phyloP scores from a whole-genome alignment of 2,888 invertebrate species.

The Leptinotarsa haldemani region DNA sequence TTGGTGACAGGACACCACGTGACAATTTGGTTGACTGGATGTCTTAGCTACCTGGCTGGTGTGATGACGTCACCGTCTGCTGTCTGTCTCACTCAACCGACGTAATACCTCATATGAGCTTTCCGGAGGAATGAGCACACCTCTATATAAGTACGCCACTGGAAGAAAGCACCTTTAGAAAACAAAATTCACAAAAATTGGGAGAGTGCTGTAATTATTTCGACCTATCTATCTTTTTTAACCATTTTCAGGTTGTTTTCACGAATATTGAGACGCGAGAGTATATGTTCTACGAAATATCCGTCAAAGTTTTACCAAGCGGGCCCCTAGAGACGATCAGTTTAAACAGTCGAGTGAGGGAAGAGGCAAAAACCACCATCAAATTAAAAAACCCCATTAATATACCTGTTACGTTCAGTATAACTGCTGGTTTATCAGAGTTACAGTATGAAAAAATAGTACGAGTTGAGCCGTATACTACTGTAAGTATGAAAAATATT shows the following conservation, averaged over 20 bases:
- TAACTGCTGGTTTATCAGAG: constrained; percentile 49
- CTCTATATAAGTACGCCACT: too few species aligned
- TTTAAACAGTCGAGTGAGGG: constrained; percentile 58
- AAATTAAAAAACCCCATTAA: constrained; percentile 61
- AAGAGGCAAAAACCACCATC: constrained; percentile 52
- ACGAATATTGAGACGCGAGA: constrained; percentile 60
- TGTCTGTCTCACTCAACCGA: too few species aligned
- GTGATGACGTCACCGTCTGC: too few species aligned
- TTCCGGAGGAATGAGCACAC: too few species aligned
- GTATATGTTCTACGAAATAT: constrained; percentile 60
- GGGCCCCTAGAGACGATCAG: constrained; percentile 56
- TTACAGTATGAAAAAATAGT: constrained; percentile 52
- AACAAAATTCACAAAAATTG: not conserved
- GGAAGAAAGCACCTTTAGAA: too few species aligned
- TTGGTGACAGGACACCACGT: too few species aligned
- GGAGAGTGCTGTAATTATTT: not conserved
- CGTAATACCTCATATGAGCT: too few species aligned
- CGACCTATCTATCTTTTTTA: not conserved
- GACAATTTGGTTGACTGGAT: too few species aligned
- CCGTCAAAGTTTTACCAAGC: constrained; percentile 56
- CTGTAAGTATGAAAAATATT: constrained; percentile 50
- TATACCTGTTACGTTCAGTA: constrained; percentile 53
- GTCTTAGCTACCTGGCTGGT: too few species aligned
- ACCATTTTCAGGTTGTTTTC: constrained; percentile 58
- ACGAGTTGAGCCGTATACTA: constrained; percentile 54